phyloP scores from a whole-genome alignment of 2,113 vertebrate species.

The Entomyzon cyanotis region DNA sequence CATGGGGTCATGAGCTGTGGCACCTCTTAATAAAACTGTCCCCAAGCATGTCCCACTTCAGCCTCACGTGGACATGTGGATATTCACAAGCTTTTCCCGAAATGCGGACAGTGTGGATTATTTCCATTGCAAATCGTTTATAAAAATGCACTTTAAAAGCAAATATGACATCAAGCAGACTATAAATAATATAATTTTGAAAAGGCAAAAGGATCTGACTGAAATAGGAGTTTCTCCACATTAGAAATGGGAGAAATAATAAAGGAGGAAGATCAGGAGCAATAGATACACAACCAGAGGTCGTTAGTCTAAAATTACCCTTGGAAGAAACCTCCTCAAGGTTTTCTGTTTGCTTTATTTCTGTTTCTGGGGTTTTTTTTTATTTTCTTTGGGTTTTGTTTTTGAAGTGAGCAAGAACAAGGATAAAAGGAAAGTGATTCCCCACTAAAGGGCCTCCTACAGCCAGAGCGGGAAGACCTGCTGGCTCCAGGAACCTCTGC shows the following conservation, averaged over 20 bases:
- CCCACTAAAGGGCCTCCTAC: background rate
- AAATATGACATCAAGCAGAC: background rate
- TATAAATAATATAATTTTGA: background rate
- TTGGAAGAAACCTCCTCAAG: background rate
- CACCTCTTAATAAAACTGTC: background rate
- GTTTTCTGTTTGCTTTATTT: conserved; percentile 30
- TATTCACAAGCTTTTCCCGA: background rate
- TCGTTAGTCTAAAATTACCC: background rate
- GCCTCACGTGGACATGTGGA: rapidly evolving
- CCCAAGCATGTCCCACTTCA: background rate
- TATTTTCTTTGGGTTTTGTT: conserved; percentile 14
- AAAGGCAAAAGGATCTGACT: background rate
- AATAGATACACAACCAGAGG: background rate
- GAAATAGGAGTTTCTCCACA: background rate
- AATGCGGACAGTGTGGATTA: rapidly evolving
- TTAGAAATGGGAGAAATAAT: background rate
- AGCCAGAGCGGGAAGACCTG: background rate
- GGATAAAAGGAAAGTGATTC: conserved; percentile 35
- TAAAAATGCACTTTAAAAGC: background rate
- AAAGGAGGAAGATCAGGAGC: background rate
- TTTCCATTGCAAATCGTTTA: background rate
- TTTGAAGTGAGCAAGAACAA: background rate
- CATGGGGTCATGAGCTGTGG: background rate
- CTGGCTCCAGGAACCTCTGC: background rate
- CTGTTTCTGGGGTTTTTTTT: background rate